Conservation (phyloP, 2,888 invertebrate genomes). For the Cerastoderma edule region DNA sequence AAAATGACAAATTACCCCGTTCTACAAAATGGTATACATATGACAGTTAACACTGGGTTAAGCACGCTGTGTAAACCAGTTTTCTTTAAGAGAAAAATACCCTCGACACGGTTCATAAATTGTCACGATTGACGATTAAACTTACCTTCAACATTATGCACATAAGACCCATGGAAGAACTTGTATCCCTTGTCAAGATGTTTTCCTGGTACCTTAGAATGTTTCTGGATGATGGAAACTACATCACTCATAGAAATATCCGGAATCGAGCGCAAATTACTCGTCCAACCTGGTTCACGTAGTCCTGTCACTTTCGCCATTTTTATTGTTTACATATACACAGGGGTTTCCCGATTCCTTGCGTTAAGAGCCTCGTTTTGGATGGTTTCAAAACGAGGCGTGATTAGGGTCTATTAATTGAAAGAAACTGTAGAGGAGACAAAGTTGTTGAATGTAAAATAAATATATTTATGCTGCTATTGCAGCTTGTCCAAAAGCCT, state of each 20-base stretch:
- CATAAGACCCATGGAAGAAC: slow-evolving; percentile 27
- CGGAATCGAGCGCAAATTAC: slow-evolving; percentile 21
- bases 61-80: too few species aligned
- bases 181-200: slow-evolving; percentile 29
- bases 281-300: slow-evolving; percentile 30
- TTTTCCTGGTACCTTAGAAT: slow-evolving; percentile 18
- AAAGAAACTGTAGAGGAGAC: too few species aligned
- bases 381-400: background rate
- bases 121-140: background rate
- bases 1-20: too few species aligned
- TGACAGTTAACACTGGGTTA: too few species aligned
- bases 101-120: too few species aligned
- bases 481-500: too few species aligned
- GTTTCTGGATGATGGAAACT: slow-evolving; percentile 15
- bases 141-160: slow-evolving; percentile 26
- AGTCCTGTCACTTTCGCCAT: slow-evolving; percentile 1
- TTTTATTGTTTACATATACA: background rate
- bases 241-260: slow-evolving; percentile 34
- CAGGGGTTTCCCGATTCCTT: background rate
- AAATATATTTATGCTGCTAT: too few species aligned
- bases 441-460: too few species aligned
- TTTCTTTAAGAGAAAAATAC: too few species aligned
- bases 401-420: slow-evolving; percentile 5
- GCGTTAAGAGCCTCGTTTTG: slow-evolving; percentile 9
- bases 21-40: too few species aligned